phyloP scores from a whole-genome alignment of 2,888 invertebrate genomes.

The Dascillus cervinus region DNA sequence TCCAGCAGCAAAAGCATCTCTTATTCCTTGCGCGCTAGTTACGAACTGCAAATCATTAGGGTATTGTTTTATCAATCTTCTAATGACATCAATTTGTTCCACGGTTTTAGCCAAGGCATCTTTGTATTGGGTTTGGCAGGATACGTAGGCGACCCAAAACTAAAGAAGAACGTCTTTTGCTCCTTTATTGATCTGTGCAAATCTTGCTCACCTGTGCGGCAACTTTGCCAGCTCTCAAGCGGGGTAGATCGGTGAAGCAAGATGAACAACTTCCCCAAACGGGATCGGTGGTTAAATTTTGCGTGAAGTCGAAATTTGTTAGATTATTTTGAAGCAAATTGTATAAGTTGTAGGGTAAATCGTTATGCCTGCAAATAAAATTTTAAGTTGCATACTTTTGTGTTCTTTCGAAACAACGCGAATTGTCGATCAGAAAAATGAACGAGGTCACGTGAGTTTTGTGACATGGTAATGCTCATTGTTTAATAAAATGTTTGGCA shows the following conservation, averaged over 20 bases:
- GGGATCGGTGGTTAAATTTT: slow-evolving; percentile 35
- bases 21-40: slow-evolving; percentile 41
- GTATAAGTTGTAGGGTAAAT: slow-evolving; percentile 43
- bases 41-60: slow-evolving; percentile 39
- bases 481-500: not conserved
- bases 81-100: slow-evolving; percentile 56
- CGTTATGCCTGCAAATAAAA: slow-evolving; percentile 43
- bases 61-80: slow-evolving; percentile 39
- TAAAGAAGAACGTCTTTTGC: slow-evolving; percentile 23
- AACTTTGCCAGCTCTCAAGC: slow-evolving; percentile 45
- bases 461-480: not conserved
- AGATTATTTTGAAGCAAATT: slow-evolving; percentile 37
- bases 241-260: slow-evolving; percentile 48
- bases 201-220: slow-evolving; percentile 45
- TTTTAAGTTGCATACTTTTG: too few species aligned
- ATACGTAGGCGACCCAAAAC: slow-evolving; percentile 55
- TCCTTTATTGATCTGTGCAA: not conserved
- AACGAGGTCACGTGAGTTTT: too few species aligned
- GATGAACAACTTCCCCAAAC: slow-evolving; percentile 38
- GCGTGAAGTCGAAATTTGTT: slow-evolving; percentile 36
- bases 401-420: too few species aligned
- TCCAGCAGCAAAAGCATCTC: slow-evolving; percentile 41
- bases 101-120: slow-evolving; percentile 50
- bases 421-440: too few species aligned
- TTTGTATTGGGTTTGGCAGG: slow-evolving; percentile 47